These are phyloP conservation scores for Condylostylus longicornis DNA, from an alignment of 1,140 invertebrate genomes.

Conservation along the genomic window DNA sequence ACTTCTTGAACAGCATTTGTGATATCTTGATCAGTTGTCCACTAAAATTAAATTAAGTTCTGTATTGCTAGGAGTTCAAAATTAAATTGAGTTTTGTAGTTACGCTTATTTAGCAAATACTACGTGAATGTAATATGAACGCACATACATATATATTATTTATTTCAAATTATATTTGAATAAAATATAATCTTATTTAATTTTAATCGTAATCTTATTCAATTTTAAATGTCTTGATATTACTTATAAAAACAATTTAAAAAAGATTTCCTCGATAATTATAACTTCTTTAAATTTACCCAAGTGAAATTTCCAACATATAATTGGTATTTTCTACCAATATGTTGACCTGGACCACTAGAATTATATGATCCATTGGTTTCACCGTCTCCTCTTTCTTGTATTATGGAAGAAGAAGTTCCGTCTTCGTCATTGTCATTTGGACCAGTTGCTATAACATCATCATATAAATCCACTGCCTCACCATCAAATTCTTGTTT, in stretches of 20 bases:
- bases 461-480: slow-evolving; percentile 89
- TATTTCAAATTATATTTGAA: too few relatives aligned
- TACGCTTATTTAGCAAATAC: too few relatives aligned
- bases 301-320: slow-evolving; percentile 92
- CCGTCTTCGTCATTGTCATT: slow-evolving; percentile 5
- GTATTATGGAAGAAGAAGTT: neutral
- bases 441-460: slow-evolving; percentile 32
- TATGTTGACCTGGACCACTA: slow-evolving; percentile 50
- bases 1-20: slow-evolving; percentile 70
- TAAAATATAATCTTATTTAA: too few relatives aligned
- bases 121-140: too few relatives aligned
- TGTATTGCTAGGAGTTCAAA: neutral
- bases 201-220: too few relatives aligned
- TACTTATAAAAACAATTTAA: too few relatives aligned
- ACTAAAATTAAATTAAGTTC: slow-evolving; percentile 45
- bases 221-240: too few relatives aligned
- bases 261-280: too few relatives aligned
- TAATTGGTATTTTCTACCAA: slow-evolving; percentile 67
- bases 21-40: slow-evolving; percentile 96
- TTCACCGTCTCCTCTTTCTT: slow-evolving; percentile 32
- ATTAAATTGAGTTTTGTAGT: too few relatives aligned
- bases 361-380: slow-evolving; percentile 54
- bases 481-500: slow-evolving; percentile 73
- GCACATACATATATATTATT: too few relatives aligned
- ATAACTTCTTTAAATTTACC: slow-evolving; percentile 36